Base-by-base conservation (phyloP, 2,888 invertebrate species). In the Drosophila buzzatii region DNA sequence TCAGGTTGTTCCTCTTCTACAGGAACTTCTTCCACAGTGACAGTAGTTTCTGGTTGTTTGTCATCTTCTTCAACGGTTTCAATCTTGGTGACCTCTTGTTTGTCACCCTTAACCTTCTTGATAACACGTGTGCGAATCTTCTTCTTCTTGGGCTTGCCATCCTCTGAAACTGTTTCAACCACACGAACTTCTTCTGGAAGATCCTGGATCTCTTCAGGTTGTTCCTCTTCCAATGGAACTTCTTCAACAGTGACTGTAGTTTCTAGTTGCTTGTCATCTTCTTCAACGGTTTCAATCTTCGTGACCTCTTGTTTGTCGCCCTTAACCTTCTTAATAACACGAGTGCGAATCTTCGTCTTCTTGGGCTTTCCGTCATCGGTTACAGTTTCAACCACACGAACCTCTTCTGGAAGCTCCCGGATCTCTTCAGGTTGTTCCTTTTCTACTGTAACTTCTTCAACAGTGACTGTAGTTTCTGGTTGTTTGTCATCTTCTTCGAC, bases 221-320 rank as follows among this genome's bases (percentile, higher is more conserved):
- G 27, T 20, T 72, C 45, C 3, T 45, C 72, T 16, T 73, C 70
- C 0, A 65, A 18, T 0, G 73, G 76, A 39, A 59, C 27, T 27
- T 76, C 77, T 33, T 77, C 73, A 0, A 77, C 77, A 0, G 77
- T 77, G 1, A 76, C 77, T 1, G 73, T 76, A 0, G 77, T 76
- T 33, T 77, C 77, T 0, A 76, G 67, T 33, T 42, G 42, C 9
- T 76, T 73, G 42, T 68, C 77, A 42, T 77, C 76, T 20, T 78
- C 77, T 23, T 78, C 77, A 35, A 78, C 65, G n/a, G 77, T 78
- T 65, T 78, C 77, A n/a, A 78, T 78, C 57, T 73, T 78, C 10
- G 77, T 78, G 37, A 78, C 65, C 42, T 77, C 77, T 56, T 77
- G 77, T n/a, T 73, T 77, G 49, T 65, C 70, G 12, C 77, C 77